Percentiles rank a stretch among this genome's conserved stretches.
These are phyloP conservation scores for Onychorhynchus coronatus DNA, from an alignment of 2,113 vertebrate species.

Conservation along the genomic window DNA sequence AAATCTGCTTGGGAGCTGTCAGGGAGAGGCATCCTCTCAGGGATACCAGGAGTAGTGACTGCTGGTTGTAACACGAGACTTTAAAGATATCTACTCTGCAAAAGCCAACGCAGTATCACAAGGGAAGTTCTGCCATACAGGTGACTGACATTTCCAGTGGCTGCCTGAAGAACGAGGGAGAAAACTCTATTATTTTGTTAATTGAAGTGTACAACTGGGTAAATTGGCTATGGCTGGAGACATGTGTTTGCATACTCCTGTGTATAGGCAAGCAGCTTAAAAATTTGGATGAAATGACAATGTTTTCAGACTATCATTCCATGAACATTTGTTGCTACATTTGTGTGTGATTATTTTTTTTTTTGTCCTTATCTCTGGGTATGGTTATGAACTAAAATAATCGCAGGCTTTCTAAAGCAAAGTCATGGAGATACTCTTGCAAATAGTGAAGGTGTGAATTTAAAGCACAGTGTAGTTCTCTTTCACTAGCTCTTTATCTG, in stretches of 20 bases:
- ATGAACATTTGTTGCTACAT: constrained; percentile 34
- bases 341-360: constrained; percentile 12
- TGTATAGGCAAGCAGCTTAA: neutral
- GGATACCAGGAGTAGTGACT: constrained; percentile 47
- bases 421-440: neutral
- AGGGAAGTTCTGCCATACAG: constrained; percentile 69
- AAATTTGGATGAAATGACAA: neutral
- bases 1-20: constrained; percentile 41
- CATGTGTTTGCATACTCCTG: neutral
- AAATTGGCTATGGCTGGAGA: neutral
- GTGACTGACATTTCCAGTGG: constrained; percentile 55
- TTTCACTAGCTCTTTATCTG: neutral
- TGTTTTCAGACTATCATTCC: constrained; percentile 8
- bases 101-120: constrained; percentile 46
- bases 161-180: constrained; percentile 76
- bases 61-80: constrained; percentile 56
- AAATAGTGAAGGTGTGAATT: constrained; percentile 6
- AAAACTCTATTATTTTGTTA: neutral
- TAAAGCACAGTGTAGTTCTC: neutral
- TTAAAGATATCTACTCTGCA: constrained; percentile 57
- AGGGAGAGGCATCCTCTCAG: constrained; percentile 51
- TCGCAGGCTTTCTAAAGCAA: neutral
- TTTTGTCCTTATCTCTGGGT: neutral
- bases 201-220: neutral
- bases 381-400: constrained; percentile 7